Evolutionary conservation across 2,113 vertebrate species (phyloP).

Genomic region (Eupsittula cactorum): DNA sequence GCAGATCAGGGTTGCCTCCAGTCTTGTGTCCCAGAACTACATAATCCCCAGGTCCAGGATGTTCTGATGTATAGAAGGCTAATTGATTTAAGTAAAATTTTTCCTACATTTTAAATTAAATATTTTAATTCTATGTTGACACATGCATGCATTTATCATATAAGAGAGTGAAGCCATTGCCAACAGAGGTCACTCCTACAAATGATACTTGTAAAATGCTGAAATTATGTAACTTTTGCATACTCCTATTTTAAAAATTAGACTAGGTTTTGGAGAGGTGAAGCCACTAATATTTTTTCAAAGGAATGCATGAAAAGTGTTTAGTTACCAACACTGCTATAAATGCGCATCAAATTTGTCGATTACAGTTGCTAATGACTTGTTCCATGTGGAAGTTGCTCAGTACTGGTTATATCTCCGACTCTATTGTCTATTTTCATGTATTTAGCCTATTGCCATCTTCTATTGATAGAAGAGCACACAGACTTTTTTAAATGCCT

Average conservation of each 20-base stretch:
- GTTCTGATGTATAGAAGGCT: not conserved
- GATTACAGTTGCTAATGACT: not conserved
- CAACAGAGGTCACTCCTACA: not conserved
- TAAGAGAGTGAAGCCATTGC: not conserved
- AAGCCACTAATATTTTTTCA: not conserved
- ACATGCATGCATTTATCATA: too few relatives aligned
- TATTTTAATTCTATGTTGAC: not conserved
- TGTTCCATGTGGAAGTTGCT: not conserved
- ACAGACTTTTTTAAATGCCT: constrained; percentile 48
- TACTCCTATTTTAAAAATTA: accelerated
- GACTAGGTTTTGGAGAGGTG: not conserved
- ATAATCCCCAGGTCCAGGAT: not conserved
- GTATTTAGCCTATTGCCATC: constrained; percentile 51
- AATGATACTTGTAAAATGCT: not conserved
- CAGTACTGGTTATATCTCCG: not conserved
- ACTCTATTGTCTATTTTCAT: not conserved
- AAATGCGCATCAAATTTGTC: not conserved
- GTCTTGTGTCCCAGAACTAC: not conserved
- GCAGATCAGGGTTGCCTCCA: too few relatives aligned
- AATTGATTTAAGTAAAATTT: not conserved
- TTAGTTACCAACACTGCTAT: not conserved
- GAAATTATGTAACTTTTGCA: not conserved
- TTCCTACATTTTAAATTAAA: not conserved
- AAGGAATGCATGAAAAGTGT: not conserved
- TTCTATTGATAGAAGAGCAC: constrained; percentile 35